These are phyloP conservation scores for Oscheius sp. DNA, from an alignment of 2,888 invertebrate species.

Conservation along the genomic window DNA sequence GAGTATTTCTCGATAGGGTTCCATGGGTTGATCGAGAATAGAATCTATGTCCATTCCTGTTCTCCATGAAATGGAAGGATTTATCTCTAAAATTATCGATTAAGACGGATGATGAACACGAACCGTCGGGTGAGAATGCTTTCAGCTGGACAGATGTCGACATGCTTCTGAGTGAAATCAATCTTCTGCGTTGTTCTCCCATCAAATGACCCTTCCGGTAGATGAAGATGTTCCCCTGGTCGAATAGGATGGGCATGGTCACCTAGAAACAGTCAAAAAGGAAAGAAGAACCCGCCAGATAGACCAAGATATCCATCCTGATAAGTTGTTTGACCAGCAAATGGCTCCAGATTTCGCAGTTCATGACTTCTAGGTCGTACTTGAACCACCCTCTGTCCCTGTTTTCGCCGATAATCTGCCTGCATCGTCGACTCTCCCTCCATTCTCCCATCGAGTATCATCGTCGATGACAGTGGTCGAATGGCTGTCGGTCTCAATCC, in stretches of 20 bases:
- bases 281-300: conserved; percentile 23
- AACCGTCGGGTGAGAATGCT: conserved; percentile 51
- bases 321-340: conserved; percentile 29
- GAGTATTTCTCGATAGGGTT: conserved; percentile 21
- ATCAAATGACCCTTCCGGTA: conserved; percentile 40
- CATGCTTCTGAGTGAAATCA: conserved; percentile 46
- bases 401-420: conserved; percentile 31
- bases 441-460: conserved; percentile 11
- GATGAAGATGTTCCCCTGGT: conserved; percentile 32
- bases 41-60: conserved; percentile 43
- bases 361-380: conserved; percentile 24
- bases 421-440: conserved; percentile 27
- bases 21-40: conserved; percentile 47
- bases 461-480: conserved; percentile 19
- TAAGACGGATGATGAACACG: neutral
- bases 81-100: conserved; percentile 37
- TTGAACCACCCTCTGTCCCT: conserved; percentile 21
- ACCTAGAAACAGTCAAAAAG: neutral
- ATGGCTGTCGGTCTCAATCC: neutral
- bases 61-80: conserved; percentile 42
- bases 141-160: conserved; percentile 55
- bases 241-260: conserved; percentile 4
- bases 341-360: neutral
- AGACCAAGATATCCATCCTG: conserved; percentile 25
- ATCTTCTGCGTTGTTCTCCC: conserved; percentile 49